phyloP scores from a whole-genome alignment of 2,888 invertebrate genomes.

The Pristionchus entomophagus region DNA sequence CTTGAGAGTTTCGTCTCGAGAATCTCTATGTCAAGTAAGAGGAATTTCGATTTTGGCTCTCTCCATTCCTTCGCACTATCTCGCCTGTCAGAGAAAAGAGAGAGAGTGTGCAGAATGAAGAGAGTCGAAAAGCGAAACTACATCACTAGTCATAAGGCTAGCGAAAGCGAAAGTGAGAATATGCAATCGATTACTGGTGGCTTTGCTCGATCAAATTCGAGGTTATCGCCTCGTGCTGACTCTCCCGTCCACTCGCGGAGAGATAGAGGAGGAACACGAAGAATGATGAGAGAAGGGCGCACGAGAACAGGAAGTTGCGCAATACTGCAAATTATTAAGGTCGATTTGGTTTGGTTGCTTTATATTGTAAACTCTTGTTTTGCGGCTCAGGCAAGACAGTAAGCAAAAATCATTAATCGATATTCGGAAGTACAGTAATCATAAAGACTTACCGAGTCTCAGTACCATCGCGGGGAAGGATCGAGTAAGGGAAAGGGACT shows the following conservation, averaged over 20 bases:
- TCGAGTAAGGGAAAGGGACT: neutral
- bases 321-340: neutral
- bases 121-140: no score
- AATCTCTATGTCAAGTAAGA: neutral
- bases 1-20: neutral
- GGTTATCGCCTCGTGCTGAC: neutral
- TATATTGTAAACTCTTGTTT: no score
- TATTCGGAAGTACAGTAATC: no score
- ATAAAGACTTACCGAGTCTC: neutral
- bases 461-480: neutral
- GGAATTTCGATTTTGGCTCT: neutral
- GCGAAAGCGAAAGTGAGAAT: no score
- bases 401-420: no score
- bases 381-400: no score
- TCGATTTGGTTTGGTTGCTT: no score
- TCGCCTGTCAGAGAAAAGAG: no score
- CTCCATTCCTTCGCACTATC: no score
- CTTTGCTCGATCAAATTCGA: neutral
- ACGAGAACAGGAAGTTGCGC: conserved; percentile 19
- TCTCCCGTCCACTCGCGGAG: neutral
- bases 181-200: neutral
- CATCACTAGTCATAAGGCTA: no score
- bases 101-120: no score
- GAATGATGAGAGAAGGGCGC: conserved; percentile 11
- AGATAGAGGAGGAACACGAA: neutral